Base-by-base conservation (phyloP, 2,113 vertebrate species). In the Pipa parva region DNA sequence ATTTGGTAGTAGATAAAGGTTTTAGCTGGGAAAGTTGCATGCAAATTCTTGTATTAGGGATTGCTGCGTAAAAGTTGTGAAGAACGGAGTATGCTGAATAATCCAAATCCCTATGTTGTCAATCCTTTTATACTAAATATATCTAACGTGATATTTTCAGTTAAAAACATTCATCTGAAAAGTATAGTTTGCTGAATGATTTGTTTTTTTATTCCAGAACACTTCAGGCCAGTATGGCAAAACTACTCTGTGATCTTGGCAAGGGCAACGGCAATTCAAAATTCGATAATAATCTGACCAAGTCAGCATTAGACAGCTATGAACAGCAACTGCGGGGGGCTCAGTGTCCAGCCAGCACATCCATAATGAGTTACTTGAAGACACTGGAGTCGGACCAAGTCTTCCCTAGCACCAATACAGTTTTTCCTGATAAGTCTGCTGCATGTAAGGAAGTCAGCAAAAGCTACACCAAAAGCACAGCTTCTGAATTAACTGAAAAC, bases 301-400 rank as follows among this genome's bases (percentile, higher is more conserved):
- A 74, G 69, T 83, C 83, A 8, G 76, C 87, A 68, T 73, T 93
- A 52, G 80, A 87, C 72, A 73, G 83, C 60, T 80, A 90, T 45
- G 87, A 92, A 58, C 81, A 83, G 69, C 86, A 90, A 33, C 81
- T 84, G 66, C 74, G 79, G 17, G 71, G 71, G 20, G 76, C 84
- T 37, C 72, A 52, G 0, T 59, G 76, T 65, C 75, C 83, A 51
- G 63, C 80, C 58, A 85, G 77, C 58, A 79, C 77, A 60, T 84
- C 89, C 7, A 73, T 93, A 59, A 81, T 90, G 50, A 79, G 73
- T 69, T 92, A 91, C 66, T 80, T 94, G 28, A 80, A 79, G 74
- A 87, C 85, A 10, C 71, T 94, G 72, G 85, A 90, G 72, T 77
- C 45, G 22, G 78, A 77, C 31, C 72, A 59, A 27, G 21, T 68